Conservation (phyloP, 2,113 vertebrate genomes). For the Actenoides lindsayi region DNA sequence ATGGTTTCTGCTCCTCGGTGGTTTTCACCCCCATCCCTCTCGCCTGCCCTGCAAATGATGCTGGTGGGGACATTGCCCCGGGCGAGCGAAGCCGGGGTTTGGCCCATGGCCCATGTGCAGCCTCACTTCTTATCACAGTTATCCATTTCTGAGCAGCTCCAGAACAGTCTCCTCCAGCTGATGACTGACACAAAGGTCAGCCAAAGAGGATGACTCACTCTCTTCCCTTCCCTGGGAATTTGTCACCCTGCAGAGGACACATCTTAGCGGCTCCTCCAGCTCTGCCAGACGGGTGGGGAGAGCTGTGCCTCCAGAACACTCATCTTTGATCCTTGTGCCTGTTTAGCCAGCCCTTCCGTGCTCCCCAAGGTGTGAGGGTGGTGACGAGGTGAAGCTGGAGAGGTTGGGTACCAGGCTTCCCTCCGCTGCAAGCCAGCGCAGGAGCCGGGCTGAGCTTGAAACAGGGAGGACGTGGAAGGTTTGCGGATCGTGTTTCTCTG, state of each 20-base stretch:
- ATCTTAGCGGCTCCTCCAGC: not conserved
- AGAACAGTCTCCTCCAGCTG: not conserved
- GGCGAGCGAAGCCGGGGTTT: fast-evolving
- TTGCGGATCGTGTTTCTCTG: fast-evolving
- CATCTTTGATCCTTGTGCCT: not conserved
- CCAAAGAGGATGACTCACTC: not conserved
- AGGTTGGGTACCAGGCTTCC: not conserved
- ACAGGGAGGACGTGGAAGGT: not conserved
- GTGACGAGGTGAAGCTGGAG: not conserved
- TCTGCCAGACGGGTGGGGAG: not conserved
- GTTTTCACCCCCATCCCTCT: fast-evolving
- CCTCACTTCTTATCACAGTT: fast-evolving
- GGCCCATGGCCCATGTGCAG: not conserved
- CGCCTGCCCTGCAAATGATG: fast-evolving
- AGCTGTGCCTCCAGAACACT: not conserved
- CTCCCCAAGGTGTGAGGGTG: not conserved
- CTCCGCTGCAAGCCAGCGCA: not conserved
- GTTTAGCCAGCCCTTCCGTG: fast-evolving
- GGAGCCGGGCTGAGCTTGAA: not conserved
- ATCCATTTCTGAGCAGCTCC: fast-evolving
- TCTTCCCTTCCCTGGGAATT: not conserved
- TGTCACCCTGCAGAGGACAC: not conserved
- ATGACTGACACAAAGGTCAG: not conserved
- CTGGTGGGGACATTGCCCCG: fast-evolving
- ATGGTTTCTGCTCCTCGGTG: not conserved